These are phyloP conservation scores for Chloroceryle amazona DNA, from an alignment of 2,797 vertebrate species.

Conservation along the genomic window DNA sequence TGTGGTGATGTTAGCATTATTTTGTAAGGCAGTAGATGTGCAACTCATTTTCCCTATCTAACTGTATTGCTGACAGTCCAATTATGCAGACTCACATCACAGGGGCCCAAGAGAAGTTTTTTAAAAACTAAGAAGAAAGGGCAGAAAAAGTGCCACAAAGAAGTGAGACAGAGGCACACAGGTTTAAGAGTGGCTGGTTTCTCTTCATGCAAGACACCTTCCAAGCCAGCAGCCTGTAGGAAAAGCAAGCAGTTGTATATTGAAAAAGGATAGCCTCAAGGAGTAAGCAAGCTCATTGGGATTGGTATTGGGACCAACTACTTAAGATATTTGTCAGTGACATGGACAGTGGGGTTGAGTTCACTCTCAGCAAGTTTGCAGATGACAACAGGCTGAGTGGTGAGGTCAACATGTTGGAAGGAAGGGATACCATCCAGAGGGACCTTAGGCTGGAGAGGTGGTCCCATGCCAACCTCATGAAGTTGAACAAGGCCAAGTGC, in stretches of 20 bases:
- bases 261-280: background rate
- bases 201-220: background rate
- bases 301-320: too few species aligned
- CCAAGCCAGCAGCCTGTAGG: background rate
- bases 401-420: too few species aligned
- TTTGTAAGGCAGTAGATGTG: background rate
- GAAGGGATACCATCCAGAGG: too few species aligned
- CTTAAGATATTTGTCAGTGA: too few species aligned
- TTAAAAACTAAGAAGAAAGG: background rate
- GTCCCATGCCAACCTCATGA: too few species aligned
- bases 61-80: background rate
- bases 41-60: background rate
- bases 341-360: too few species aligned
- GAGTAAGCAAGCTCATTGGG: background rate
- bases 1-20: background rate
- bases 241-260: background rate
- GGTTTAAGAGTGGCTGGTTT: background rate
- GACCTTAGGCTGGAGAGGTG: too few species aligned
- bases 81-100: background rate
- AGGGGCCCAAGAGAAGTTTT: background rate
- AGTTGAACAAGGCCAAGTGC: too few species aligned
- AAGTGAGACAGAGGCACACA: background rate
- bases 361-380: too few species aligned
- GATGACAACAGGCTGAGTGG: too few species aligned
- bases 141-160: background rate